These are phyloP conservation scores for Pelmatolapia mariae DNA, from an alignment of 2,113 vertebrate species.

Conservation along the genomic window DNA sequence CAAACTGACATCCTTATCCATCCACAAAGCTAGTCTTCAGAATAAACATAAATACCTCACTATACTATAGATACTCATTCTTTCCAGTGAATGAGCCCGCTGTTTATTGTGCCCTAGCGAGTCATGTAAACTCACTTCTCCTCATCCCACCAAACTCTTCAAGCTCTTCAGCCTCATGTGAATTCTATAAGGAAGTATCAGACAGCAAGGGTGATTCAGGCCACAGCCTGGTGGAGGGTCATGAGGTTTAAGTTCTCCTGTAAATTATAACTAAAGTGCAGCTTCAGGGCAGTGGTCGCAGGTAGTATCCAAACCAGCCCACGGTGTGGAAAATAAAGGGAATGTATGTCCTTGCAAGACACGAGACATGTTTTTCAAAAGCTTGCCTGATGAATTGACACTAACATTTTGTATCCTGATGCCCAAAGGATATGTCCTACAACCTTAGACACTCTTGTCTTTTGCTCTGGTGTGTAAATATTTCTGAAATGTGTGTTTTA, in stretches of 20 bases:
- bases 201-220: not conserved
- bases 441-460: not conserved
- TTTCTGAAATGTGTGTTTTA: not conserved
- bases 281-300: not conserved
- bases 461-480: not conserved
- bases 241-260: constrained; percentile 11
- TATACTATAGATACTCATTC: not conserved
- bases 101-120: not conserved
- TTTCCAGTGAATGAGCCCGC: not conserved
- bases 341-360: not conserved
- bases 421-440: not conserved
- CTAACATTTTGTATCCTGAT: not conserved
- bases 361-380: not conserved
- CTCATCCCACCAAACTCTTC: not conserved
- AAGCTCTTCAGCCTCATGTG: not conserved
- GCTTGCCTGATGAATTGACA: not conserved
- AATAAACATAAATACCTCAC: not conserved
- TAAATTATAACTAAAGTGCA: constrained; percentile 48
- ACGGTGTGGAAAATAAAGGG: not conserved
- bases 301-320: not conserved
- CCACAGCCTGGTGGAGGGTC: not conserved
- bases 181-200: not conserved
- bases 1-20: not conserved
- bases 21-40: not conserved
- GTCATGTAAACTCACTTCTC: not conserved